Evolutionary conservation across 2,888 invertebrate species (phyloP).

Genomic region (Leistus spinibarbis): DNA sequence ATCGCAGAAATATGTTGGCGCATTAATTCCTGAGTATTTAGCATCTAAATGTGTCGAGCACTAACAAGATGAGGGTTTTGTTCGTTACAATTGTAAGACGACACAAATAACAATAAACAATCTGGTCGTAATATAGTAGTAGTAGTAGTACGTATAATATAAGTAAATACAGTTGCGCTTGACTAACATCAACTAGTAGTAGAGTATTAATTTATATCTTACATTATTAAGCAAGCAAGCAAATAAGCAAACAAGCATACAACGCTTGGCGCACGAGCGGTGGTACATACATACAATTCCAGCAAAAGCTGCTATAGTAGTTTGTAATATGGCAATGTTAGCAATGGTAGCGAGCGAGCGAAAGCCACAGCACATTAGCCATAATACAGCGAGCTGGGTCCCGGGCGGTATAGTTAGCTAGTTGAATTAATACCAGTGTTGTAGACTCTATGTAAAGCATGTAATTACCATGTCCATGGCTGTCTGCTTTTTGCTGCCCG

Average conservation of each 20-base stretch:
- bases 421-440: slow-evolving; percentile 58
- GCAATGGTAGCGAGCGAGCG: slow-evolving; percentile 42
- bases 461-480: slow-evolving; percentile 59
- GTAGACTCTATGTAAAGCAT: slow-evolving; percentile 58
- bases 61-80: not conserved
- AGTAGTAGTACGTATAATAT: slow-evolving; percentile 47
- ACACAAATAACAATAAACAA: slow-evolving; percentile 37
- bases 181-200: slow-evolving; percentile 3
- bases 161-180: slow-evolving; percentile 47
- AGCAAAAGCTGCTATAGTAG: slow-evolving; percentile 54
- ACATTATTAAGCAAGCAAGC: slow-evolving; percentile 54
- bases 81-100: not conserved
- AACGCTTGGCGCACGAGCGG: slow-evolving; percentile 46
- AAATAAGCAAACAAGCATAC: slow-evolving; percentile 54
- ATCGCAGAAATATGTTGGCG: not conserved
- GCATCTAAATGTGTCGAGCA: not conserved
- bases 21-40: not conserved
- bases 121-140: slow-evolving; percentile 11
- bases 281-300: slow-evolving; percentile 53
- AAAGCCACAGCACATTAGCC: slow-evolving; percentile 53
- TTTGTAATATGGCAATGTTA: slow-evolving; percentile 48
- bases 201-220: slow-evolving; percentile 56
- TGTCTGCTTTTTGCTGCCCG: slow-evolving; percentile 57
- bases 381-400: slow-evolving; percentile 54
- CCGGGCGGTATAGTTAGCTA: slow-evolving; percentile 53